Evolutionary conservation across 2,888 invertebrate species (phyloP), one percentile per base, ranked within the genome.

Genomic region (Epirrhoe tristata): DNA sequence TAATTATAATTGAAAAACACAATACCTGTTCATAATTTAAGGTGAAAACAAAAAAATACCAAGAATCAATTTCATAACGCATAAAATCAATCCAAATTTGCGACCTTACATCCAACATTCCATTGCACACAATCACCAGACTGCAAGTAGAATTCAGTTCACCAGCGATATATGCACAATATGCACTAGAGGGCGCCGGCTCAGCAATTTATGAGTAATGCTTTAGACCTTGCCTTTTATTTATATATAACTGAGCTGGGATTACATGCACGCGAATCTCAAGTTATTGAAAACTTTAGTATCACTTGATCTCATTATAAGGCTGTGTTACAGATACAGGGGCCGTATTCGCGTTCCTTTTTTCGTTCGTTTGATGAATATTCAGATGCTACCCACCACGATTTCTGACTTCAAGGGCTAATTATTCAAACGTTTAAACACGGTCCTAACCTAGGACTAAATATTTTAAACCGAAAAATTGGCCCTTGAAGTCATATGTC

Each of bases 161-260:
- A 67, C 24, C 24, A 24, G 24, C 55, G 70, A 74, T 74, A 72
- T 72, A 76, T 72, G 75, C 68, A 64, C 60, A 73, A 72, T 72
- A 76, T 72, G 75, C 68, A 64, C 60, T 64, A 77, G 79, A 74
- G 71, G 74, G 83, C 77, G 80, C 80, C 79, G 76, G 65, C 70
- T 72, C 77, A 77, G 78, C 80, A 78, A 78, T 77, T 74, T 79
- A 80, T 87, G 87, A 88, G 77, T 86, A 86, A 89, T 88, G 87
- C 75, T 76, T 77, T 75, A 81, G 79, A 78, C 79, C 82, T 76
- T 69, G 75, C 73, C 75, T 78, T 79, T 83, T 87, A 88, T 90
- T 89, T 88, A 89, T 81, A 83, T 81, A 79, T 89, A 90, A 89
- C 87, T 84, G 90, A 43, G 39, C 39, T 12, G 12, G 39, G 39